A percentile compares a stretch with the other conserved stretches of the same genome.
phyloP scores from a whole-genome alignment of 2,888 invertebrate species.

The Clepsis dumicolana region DNA sequence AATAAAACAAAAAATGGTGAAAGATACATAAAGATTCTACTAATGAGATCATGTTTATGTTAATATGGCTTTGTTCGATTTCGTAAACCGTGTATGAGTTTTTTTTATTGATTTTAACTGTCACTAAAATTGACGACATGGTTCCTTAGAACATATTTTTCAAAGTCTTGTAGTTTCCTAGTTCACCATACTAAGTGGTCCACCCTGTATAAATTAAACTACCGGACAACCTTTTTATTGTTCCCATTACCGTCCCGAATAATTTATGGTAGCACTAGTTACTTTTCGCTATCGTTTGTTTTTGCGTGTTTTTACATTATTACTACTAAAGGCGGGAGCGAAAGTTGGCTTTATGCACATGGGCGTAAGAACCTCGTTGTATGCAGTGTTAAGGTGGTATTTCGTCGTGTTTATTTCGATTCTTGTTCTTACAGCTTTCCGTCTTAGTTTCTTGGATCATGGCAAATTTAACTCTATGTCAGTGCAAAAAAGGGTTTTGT shows the following conservation, averaged over 20 bases:
- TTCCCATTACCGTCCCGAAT: slow-evolving; percentile 54
- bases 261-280: slow-evolving; percentile 55
- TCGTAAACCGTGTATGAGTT: too few species aligned
- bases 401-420: neutral
- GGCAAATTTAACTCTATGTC: neutral
- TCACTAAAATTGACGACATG: too few species aligned
- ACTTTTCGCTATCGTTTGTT: slow-evolving; percentile 48
- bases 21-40: too few species aligned
- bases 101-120: too few species aligned
- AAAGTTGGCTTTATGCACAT: neutral
- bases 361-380: neutral
- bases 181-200: too few species aligned
- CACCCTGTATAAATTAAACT: slow-evolving; percentile 47
- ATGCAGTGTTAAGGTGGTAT: slow-evolving; percentile 10
- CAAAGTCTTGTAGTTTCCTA: too few species aligned
- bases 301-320: slow-evolving; percentile 43
- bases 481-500: neutral
- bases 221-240: slow-evolving; percentile 52
- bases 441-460: neutral
- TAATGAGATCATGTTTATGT: too few species aligned
- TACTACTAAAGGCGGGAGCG: neutral
- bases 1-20: too few species aligned
- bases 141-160: too few species aligned
- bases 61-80: too few species aligned
- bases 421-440: slow-evolving; percentile 1